A percentile compares a stretch with the other conserved stretches of the same genome.
phyloP scores from a whole-genome alignment of 2,888 invertebrate species.

The Brachyopa scutellaris region DNA sequence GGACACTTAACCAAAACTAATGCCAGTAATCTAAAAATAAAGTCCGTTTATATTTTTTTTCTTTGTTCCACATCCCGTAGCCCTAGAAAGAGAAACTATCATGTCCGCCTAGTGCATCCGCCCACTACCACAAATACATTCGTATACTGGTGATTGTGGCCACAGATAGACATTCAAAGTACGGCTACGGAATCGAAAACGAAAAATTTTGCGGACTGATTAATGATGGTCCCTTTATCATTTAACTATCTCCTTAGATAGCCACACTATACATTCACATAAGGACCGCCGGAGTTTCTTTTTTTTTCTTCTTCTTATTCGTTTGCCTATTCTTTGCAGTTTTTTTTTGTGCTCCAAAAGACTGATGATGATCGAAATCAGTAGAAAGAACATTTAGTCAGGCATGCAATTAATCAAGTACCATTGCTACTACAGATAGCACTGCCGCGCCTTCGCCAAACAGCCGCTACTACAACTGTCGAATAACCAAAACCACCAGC shows the following conservation, averaged over 20 bases:
- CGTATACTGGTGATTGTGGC: constrained; percentile 44
- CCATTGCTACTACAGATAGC: constrained; percentile 41
- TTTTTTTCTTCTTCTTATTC: constrained; percentile 9
- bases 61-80: too few relatives aligned
- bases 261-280: constrained; percentile 44
- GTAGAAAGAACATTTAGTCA: constrained; percentile 71
- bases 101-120: constrained; percentile 15
- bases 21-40: too few relatives aligned
- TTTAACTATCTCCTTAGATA: constrained; percentile 66
- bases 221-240: constrained; percentile 69
- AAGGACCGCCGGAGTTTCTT: constrained; percentile 26
- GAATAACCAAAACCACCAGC: not conserved
- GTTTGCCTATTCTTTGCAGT: constrained; percentile 39
- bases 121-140: not conserved
- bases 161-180: constrained; percentile 48
- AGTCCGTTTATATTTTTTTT: too few relatives aligned
- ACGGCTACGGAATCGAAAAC: constrained; percentile 48
- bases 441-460: not conserved
- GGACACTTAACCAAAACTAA: too few relatives aligned
- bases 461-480: not conserved
- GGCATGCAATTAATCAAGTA: constrained; percentile 72
- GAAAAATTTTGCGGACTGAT: constrained; percentile 71
- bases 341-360: constrained; percentile 48
- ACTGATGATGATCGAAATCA: constrained; percentile 72
- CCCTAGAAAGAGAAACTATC: not conserved